phyloP scores from a whole-genome alignment of 2,888 invertebrate species.

The Lasioglossum villosulum region DNA sequence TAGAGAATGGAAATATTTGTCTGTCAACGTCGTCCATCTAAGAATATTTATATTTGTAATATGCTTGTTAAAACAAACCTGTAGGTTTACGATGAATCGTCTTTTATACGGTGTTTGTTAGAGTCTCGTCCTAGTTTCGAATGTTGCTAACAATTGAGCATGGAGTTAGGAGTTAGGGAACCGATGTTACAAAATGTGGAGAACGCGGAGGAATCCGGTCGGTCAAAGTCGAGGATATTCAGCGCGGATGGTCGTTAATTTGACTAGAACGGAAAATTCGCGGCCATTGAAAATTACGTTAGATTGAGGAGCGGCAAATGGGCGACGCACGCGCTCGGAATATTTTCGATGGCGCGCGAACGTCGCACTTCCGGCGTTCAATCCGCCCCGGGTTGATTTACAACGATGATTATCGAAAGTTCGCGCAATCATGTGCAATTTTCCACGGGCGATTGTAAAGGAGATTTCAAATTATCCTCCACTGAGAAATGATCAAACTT shows the following conservation, averaged over 20 bases:
- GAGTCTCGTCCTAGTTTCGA: neutral
- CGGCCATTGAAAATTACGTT: constrained; percentile 36
- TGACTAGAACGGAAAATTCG: constrained; percentile 8
- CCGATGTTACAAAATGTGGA: neutral
- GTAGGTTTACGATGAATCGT: neutral
- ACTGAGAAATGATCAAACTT: neutral
- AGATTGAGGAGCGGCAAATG: constrained; percentile 34
- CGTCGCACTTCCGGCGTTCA: constrained; percentile 14
- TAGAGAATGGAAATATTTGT: neutral
- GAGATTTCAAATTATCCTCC: neutral
- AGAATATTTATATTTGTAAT: neutral
- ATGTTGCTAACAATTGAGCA: neutral
- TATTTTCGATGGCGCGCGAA: constrained; percentile 25
- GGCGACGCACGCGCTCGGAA: constrained; percentile 22
- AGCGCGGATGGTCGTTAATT: neutral
- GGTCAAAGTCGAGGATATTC: neutral
- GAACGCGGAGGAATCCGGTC: neutral
- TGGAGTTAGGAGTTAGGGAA: neutral
- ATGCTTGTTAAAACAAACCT: too few relatives aligned
- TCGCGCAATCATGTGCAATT: constrained; percentile 12
- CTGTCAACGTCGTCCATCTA: neutral
- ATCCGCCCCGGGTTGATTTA: constrained; percentile 1
- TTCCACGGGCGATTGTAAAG: neutral
- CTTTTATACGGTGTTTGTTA: neutral
- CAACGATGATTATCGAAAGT: constrained; percentile 8